These are phyloP conservation scores for Palythoa grandis DNA, from an alignment of 92 coral and sea anemone species.

Conservation along the genomic window DNA sequence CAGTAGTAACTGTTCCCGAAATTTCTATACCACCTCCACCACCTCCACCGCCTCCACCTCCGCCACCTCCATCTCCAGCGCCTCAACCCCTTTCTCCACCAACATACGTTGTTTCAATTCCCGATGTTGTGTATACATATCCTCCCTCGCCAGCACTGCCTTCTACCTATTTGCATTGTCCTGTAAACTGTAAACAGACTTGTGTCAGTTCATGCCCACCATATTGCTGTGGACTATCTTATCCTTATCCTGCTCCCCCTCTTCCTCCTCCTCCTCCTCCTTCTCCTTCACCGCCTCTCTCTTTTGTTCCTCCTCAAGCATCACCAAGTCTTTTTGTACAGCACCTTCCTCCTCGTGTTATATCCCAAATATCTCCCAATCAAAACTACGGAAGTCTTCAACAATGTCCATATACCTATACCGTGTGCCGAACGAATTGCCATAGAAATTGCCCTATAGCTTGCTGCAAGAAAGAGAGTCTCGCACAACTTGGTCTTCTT, in stretches of 20 bases:
- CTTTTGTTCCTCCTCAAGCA: constrained; percentile 57
- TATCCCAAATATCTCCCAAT: constrained; percentile 20
- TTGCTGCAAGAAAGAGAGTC: constrained; percentile 67
- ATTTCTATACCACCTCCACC: background rate
- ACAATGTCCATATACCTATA: constrained; percentile 53
- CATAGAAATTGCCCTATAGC: constrained; percentile 75
- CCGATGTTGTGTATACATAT: background rate
- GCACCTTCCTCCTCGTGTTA: constrained; percentile 19
- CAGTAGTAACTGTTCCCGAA: background rate
- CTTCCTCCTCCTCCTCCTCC: constrained; percentile 29
- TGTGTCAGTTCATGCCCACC: constrained; percentile 89
- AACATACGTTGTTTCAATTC: background rate
- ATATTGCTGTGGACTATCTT: constrained; percentile 67
- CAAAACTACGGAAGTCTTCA: constrained; percentile 49
- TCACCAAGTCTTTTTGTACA: constrained; percentile 7
- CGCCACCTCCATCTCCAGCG: constrained; percentile 20
- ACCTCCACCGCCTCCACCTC: constrained; percentile 45
- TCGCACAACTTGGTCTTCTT: constrained; percentile 60
- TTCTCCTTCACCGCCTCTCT: constrained; percentile 38
- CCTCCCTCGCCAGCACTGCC: background rate
- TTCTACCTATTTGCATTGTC: constrained; percentile 45
- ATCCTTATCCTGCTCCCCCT: constrained; percentile 20
- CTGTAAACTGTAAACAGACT: constrained; percentile 63
- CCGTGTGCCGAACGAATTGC: constrained; percentile 62
- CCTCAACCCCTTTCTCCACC: constrained; percentile 45